Base-by-base conservation (phyloP, 2,113 vertebrate genomes). In the Catagonus wagneri region DNA sequence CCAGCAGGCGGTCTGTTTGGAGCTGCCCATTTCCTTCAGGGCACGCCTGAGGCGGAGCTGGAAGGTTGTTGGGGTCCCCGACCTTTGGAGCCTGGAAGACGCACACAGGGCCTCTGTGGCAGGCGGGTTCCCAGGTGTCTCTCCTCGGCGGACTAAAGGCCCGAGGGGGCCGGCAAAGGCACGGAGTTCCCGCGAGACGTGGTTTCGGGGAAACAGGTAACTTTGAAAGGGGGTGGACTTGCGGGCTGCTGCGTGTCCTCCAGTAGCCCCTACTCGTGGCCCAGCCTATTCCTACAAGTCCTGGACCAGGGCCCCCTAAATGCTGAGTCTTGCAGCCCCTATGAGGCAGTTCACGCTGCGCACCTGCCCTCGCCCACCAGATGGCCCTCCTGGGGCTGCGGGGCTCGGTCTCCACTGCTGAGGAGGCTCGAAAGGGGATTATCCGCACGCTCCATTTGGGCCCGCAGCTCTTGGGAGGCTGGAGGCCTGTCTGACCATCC, bases 241-340 rank as follows among this genome's bases (percentile, higher is more conserved):
- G 78, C 80, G 80, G 4, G 0, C 61, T 0, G 2, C 3, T 3
- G 11, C 5, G 14, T 61, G 14, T 12, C 3, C 25, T 44, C 29
- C 71, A 61, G 85, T 56, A 56, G 17, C n/a, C 50, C 20, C 27
- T 8, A 20, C 58, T 44, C 1, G 11, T 60, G 52, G 16, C 32
- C 0, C 0, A 39, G 14, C 60, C 39, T 69, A 11, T 34, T 25
- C 52, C 29, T 68, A 2, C 1, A 3, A 14, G 4, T 76, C 39
- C 23, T 7, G 7, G 29, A 27, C 1, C 12, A 0, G 1, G 36
- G 22, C 3, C 56, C 16, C 17, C 71, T 76, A 58, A 63, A 58
- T 3, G 19, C 50, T 7, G 32, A 83, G 39, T 44, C 16, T 39
- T 0, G 0, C 25, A 0, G 54, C 32, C 22, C 23, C 12, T 29